Evolutionary conservation across 1,140 invertebrate species (phyloP).

Genomic region (Drosophila rhopaloa): DNA sequence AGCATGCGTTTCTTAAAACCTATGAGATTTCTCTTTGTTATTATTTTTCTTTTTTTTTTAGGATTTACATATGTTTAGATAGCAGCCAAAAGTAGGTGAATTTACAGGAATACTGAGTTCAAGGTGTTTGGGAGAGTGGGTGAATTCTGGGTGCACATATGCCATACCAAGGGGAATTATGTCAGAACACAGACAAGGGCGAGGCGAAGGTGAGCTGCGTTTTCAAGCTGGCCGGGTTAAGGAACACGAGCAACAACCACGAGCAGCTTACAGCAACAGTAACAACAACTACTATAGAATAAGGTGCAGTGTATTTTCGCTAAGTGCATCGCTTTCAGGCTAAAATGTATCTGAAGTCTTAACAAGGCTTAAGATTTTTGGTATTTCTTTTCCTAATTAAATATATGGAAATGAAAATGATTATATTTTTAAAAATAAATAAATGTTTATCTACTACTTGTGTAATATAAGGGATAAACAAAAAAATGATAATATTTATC

Average conservation of each 20-base stretch:
- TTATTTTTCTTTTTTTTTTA: background rate
- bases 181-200: conserved; percentile 34
- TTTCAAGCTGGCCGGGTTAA: conserved; percentile 27
- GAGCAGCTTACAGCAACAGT: conserved; percentile 54
- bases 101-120: conserved; percentile 5
- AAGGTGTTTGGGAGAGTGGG: background rate
- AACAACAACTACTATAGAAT: conserved; percentile 50
- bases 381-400: too few species aligned
- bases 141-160: conserved; percentile 1
- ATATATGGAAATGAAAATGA: too few species aligned
- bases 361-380: too few species aligned
- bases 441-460: too few species aligned
- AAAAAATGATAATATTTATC: too few species aligned
- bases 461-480: too few species aligned
- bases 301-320: conserved; percentile 11
- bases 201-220: conserved; percentile 37
- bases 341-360: background rate
- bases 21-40: conserved; percentile 31
- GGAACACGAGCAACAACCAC: conserved; percentile 44
- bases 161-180: conserved; percentile 22
- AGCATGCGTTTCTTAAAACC: conserved; percentile 53
- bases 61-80: background rate
- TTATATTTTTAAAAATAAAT: too few species aligned
- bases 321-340: conserved; percentile 5
- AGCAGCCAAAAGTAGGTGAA: background rate